Evolutionary conservation across 2,797 vertebrate genomes (phyloP), one percentile per base, ranked within the genome.

Genomic region (Serranus cabrilla): DNA sequence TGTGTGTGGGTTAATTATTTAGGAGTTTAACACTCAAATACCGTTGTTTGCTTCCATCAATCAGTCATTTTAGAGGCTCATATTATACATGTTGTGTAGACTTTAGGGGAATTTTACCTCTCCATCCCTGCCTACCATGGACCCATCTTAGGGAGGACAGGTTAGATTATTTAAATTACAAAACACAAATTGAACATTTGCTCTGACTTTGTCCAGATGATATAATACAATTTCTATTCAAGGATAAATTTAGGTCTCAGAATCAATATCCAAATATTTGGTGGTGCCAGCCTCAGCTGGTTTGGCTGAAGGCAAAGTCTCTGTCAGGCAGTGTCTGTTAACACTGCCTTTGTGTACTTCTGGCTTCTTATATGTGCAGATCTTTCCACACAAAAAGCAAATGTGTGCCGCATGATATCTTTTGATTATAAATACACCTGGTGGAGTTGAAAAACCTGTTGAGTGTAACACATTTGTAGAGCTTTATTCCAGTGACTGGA

Each of bases 131-230:
- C 5, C 34, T 34, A 8, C 34, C 7, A 34, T 7, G 7, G 7
- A 34, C 5, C 34, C 5, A 9, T 34, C 7, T 34, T 34, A 7
- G 34, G 34, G 34, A 34, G 34, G 34, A 34, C 34, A 34, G 5
- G n/a, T n/a, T n/a, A n/a, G n/a, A n/a, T n/a, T n/a, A n/a, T n/a
- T n/a, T n/a, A n/a, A n/a, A n/a, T n/a, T n/a, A n/a, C n/a, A n/a
- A n/a, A n/a, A n/a, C n/a, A n/a, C n/a, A n/a, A 52, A 27, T 52
- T 25, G 0, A 25, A 14, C 14, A 51, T 25, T 25, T 0, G 0
- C 50, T 37, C 10, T 21, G n/a, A 27, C 12, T 23, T 39, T 56
- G 7, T 0, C 39, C 0, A 5, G 12, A 57, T 2, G 4, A 47
- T n/a, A 4, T 23, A 11, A 27, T 17, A 20, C 27, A 0, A 51